A percentile compares a stretch with the other conserved stretches of the same genome.
Conservation (phyloP, 2,888 invertebrate genomes). For the Eledone cirrhosa region DNA sequence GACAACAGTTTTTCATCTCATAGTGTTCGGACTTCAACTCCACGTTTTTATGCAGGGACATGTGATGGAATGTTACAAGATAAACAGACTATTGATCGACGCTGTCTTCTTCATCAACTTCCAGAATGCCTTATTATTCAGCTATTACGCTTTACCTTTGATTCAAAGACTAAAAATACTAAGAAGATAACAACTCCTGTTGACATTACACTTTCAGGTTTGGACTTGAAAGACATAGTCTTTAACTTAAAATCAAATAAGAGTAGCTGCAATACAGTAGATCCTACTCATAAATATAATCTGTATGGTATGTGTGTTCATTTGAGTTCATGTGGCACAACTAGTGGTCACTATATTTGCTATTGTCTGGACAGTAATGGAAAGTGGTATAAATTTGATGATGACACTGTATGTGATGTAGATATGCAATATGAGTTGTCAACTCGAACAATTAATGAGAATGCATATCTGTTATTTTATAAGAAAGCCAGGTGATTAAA, state of each 20-base stretch:
- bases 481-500: conserved; percentile 36
- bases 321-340: conserved; percentile 57
- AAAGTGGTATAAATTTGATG: conserved; percentile 62
- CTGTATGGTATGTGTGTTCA: conserved; percentile 62
- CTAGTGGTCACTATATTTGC: conserved; percentile 61
- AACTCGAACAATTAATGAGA: conserved; percentile 56
- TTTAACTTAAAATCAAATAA: conserved; percentile 60
- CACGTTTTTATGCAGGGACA: conserved; percentile 34
- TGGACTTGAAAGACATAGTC: conserved; percentile 57
- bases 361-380: conserved; percentile 49
- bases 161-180: conserved; percentile 45
- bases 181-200: conserved; percentile 59
- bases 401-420: conserved; percentile 57
- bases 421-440: conserved; percentile 64
- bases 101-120: conserved; percentile 60
- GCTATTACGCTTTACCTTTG: conserved; percentile 59
- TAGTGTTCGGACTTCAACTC: conserved; percentile 60
- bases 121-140: conserved; percentile 64
- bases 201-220: conserved; percentile 52
- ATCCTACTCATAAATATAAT: conserved; percentile 49
- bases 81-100: conserved; percentile 51
- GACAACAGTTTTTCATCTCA: conserved; percentile 39
- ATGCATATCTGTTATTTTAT: conserved; percentile 64
- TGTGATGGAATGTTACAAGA: conserved; percentile 14
- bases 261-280: conserved; percentile 46